Percentiles rank a stretch among this genome's conserved stretches.
Evolutionary conservation across 2,888 invertebrate genomes (phyloP).

Genomic region (Agriopis marginaria): DNA sequence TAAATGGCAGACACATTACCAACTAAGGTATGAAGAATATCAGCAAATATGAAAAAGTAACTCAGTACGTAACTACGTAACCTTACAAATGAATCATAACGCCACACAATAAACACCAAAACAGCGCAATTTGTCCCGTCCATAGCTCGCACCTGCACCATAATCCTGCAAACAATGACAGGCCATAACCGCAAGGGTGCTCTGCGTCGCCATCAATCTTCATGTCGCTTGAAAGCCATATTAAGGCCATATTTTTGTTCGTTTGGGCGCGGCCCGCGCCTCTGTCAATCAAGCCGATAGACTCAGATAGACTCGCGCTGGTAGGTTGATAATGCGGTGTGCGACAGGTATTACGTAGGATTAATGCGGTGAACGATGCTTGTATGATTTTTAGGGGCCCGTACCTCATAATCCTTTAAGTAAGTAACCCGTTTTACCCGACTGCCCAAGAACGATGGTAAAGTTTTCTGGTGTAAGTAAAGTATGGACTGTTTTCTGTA

Average conservation of each 20-base stretch:
- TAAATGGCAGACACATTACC: no score
- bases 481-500: no score
- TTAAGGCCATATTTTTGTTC: slow-evolving; percentile 65
- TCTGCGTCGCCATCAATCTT: slow-evolving; percentile 74
- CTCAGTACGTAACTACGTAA: neutral
- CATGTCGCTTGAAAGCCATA: slow-evolving; percentile 77
- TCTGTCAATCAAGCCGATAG: slow-evolving; percentile 76
- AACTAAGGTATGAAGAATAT: no score
- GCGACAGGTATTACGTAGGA: slow-evolving; percentile 24
- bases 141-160: slow-evolving; percentile 15
- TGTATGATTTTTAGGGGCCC: neutral
- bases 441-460: neutral
- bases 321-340: slow-evolving; percentile 27
- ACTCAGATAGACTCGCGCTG: slow-evolving; percentile 54
- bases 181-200: slow-evolving; percentile 28
- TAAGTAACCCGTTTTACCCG: neutral
- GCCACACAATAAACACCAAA: slow-evolving; percentile 31
- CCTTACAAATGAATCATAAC: neutral
- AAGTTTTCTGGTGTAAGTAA: no score
- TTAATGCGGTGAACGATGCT: slow-evolving; percentile 6
- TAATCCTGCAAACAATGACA: slow-evolving; percentile 43
- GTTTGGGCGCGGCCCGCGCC: slow-evolving; percentile 61
- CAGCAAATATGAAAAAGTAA: no score
- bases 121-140: slow-evolving; percentile 20
- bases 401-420: neutral